phyloP scores from a whole-genome alignment of 37 sponge, comb jelly and placozoan genomes.

The Lycopodina hypogea region DNA sequence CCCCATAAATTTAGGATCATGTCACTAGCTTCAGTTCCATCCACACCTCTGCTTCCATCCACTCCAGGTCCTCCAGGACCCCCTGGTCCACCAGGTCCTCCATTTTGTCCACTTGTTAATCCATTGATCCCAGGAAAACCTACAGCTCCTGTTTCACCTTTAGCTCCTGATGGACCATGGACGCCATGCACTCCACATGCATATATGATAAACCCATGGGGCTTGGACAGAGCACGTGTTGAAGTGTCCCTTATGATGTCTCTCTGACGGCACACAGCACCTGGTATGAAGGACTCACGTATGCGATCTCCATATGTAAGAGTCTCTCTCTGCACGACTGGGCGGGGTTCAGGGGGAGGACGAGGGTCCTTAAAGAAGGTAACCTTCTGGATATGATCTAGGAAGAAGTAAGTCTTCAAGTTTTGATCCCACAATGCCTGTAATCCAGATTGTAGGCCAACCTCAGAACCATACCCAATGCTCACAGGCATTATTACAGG shows the following conservation, averaged over 20 bases:
- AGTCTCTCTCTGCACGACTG: constrained; percentile 39
- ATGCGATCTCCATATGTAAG: constrained; percentile 50
- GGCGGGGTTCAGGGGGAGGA: constrained; percentile 36
- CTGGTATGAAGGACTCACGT: constrained; percentile 35
- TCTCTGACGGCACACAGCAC: constrained; percentile 16
- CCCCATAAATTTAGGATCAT: constrained; percentile 51
- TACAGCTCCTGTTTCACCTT: constrained; percentile 32
- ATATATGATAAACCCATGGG: constrained; percentile 43
- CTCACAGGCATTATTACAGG: constrained; percentile 67
- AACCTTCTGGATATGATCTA: no score
- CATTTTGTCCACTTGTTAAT: constrained; percentile 35
- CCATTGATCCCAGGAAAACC: constrained; percentile 30
- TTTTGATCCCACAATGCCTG: no score
- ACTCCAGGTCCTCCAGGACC: constrained; percentile 55
- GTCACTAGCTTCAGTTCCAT: constrained; percentile 82
- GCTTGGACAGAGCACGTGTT: constrained; percentile 50
- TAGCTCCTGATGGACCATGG: constrained; percentile 30
- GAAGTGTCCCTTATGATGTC: constrained; percentile 40
- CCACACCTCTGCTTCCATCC: constrained; percentile 39
- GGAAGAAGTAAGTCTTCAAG: no score
- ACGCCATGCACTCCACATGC: constrained; percentile 61
- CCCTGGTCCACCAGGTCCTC: constrained; percentile 61
- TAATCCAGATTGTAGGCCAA: constrained; percentile 74
- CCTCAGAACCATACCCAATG: constrained; percentile 79
- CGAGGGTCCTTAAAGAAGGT: no score